These are phyloP conservation scores for Tachysurus fulvidraco DNA, from an alignment of 2,113 vertebrate genomes.

Conservation along the genomic window DNA sequence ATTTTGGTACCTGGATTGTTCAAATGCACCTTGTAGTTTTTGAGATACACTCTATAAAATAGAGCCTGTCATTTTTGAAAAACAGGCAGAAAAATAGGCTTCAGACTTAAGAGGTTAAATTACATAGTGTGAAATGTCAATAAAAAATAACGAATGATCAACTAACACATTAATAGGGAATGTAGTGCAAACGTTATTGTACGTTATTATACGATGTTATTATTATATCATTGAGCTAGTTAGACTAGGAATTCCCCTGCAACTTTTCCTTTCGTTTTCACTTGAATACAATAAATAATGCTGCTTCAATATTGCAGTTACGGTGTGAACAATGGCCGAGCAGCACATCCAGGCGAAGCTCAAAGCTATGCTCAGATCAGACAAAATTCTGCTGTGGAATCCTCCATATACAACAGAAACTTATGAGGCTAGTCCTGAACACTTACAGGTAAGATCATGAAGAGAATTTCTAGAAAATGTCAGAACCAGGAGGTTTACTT, in stretches of 20 bases:
- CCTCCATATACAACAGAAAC: constrained; percentile 82
- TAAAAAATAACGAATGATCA: neutral
- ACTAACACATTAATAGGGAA: neutral
- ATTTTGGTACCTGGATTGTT: too few species aligned
- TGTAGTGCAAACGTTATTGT: neutral
- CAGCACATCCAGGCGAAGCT: constrained; percentile 84
- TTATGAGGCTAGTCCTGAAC: constrained; percentile 69
- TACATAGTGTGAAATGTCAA: neutral
- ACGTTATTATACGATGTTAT: too few species aligned
- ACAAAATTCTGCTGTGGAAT: constrained; percentile 89
- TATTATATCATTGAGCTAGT: neutral
- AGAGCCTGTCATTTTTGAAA: too few species aligned
- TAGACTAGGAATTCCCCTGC: constrained; percentile 12
- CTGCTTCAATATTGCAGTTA: too few species aligned
- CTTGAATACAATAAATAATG: neutral
- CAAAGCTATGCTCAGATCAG: constrained; percentile 81
- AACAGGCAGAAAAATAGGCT: neutral
- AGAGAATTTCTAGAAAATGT: neutral
- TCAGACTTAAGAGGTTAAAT: neutral
- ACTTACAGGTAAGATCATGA: constrained; percentile 76
- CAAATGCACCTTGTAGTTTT: too few species aligned
- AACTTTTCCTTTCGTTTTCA: constrained; percentile 34
- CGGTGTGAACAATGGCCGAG: constrained; percentile 76
- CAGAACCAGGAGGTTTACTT: neutral
- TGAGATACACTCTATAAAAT: too few species aligned